Evolutionary conservation across 2,797 vertebrate species (phyloP), one percentile per base, ranked within the genome.

Genomic region (Galago senegalensis): DNA sequence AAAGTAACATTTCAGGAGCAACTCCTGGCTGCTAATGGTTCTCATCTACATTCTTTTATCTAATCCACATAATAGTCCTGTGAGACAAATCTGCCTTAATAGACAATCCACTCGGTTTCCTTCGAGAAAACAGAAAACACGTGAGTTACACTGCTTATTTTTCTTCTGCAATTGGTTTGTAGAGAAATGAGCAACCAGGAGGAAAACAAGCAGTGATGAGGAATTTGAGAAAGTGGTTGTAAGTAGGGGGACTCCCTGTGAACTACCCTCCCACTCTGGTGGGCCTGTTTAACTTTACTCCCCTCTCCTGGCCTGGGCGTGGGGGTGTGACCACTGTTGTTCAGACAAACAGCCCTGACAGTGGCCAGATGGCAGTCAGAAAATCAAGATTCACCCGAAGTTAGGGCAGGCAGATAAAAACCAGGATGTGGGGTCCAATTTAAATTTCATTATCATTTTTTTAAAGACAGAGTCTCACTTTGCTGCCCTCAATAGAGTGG

Each of bases 1-100:
- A 93, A 86, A 86, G 23, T 58, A 82, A 58, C 67, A 29, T 70
- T 89, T 85, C 77, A 77, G 25, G 63, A 91, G 29, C 43, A 87
- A 82, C 29, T 93, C 85, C 49, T 91, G 56, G 34, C 34, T 72
- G 73, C 49, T 12, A 81, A 91, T 23, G 46, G 61, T 40, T 94
- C 91, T 93, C n/a, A 12, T 85, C 89, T 53, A 40, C 61, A 67
- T 89, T 75, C 76, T 56, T 34, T 93, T 34, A 56, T 60, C 93
- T 89, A 91, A 93, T 93, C 77, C 80, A 95, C 60, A 69, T 46
- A 82, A 53, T 87, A 92, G 63, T 70, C 65, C 72, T 72, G 49
- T 37, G 37, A 87, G 85, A 91, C 43, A 94, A 79, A 85, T 73
- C 37, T 67, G 23, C 79, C 43, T 88, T 58, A 40, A 49, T 43